Evolutionary conservation across 2,888 invertebrate genomes (phyloP), one percentile per base, ranked within the genome.

Genomic region (Morpho achilles): DNA sequence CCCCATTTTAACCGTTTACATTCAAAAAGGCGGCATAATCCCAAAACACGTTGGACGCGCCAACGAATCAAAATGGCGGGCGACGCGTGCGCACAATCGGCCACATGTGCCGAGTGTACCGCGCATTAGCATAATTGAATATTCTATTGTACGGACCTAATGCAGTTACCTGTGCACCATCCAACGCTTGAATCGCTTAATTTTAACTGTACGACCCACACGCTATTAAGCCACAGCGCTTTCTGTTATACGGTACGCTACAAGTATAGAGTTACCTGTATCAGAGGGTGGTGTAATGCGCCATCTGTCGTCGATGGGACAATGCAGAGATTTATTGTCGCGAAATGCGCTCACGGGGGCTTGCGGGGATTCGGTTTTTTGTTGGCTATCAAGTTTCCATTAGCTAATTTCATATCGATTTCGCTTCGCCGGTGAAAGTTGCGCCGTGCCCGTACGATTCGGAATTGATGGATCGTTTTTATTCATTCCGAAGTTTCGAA

Each of bases 341-440:
- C 86, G 73, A 82, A 82, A 81, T 77, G 82, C 79, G 82, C 80
- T 83, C 80, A 77, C 78, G 75, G 75, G 75, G 82, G 76, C 74
- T 81, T 80, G 80, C 73, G 77, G 80, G 81, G 79, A 77, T 79
- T 76, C 75, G 68, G 76, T 87, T 88, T 87, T 88, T 87, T 86
- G 85, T 72, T 69, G 76, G 82, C 87, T 86, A 88, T 89, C 89
- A 88, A 87, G 84, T 88, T 89, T 88, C 87, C 88, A 88, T 89
- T 89, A 88, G 87, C 87, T 89, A 89, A 89, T 89, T 87, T 82
- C 80, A 74, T 84, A 87, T 88, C 83, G 88, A 79, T 79, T 79
- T 75, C 69, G 67, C 59, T 70, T 71, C 70, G 69, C 75, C 79
- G 77, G 81, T 73, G 78, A 76, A 81, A 82, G 75, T 79, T 82